Base-by-base conservation (phyloP, 2,797 vertebrate species). In the Chelidonichthys spinosus region DNA sequence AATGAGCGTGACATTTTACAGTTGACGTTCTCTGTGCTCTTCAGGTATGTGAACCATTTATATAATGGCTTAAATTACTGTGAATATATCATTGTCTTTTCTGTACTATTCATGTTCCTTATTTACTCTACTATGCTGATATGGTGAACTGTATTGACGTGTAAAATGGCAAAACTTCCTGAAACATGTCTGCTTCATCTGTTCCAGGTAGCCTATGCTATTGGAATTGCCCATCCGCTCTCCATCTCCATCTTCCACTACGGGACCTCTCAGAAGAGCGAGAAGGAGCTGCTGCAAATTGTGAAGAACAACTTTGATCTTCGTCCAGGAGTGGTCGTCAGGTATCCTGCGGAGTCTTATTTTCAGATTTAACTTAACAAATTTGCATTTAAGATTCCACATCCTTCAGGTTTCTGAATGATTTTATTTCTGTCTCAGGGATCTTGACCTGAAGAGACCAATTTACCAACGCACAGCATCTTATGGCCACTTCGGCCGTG, bases 221-320 rank as follows among this genome's bases (percentile, higher is more conserved):
- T 99, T 46, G 97, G 97, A 46, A 96, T 98, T 44, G 92, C 97
- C 63, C 96, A 98, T 74, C 97, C 97, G 2, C 90, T 99, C 56
- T 99, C 97, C 11, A 93, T 99, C 86, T 98, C 97, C 85, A 98
- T 99, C 90, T 99, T 99, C 92, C 95, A 97, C 93, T 98, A 97
- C 1, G 97, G 97, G 63, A 98, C 97, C 2, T 98, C 97, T 15
- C 95, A 96, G 90, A 97, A 95, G 92, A 97, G 94, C 0, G 97
- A 98, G 93, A 93, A 90, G 72, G 97, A 98, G 85, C 93, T 98
- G 82, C 89, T 98, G 89, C 95, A 97, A 43, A 96, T 98, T 0
- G 97, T 99, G 76, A 96, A 92, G 90, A 97, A 96, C 90, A 99
- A 98, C 89, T 98, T 99, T 18, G 97, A 98, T 86, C 97, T 99